Base-by-base conservation (phyloP, 1,140 invertebrate species). In the Trichogramma pretiosum region DNA sequence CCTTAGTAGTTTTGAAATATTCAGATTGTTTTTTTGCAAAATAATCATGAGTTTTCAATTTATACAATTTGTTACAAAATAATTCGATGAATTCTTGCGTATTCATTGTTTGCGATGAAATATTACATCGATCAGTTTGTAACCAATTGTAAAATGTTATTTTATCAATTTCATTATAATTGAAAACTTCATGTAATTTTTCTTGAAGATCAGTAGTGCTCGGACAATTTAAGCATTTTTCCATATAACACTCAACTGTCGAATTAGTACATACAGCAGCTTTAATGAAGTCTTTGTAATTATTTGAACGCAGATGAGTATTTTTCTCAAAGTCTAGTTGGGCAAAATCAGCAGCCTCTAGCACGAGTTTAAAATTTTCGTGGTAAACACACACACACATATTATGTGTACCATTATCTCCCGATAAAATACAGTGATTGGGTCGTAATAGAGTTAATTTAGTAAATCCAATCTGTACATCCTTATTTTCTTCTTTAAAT, bases 11-110 rank as follows among this genome's bases (percentile, higher is more conserved):
- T 52, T 51, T 53, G 9, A 56, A 23, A 28, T 30, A 52, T 33
- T 11, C 39, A 22, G 42, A 21, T 46, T 57, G 57, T 35, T 55
- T 19, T 47, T 57, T 59, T 1, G 55, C 47, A 42, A 59, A 54
- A 35, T 50, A 60, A 19, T 30, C 3, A 44, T 58, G 56, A 11
- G 45, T 35, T 39, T 24, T 19, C 28, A 56, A 41, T 13, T 22
- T 37, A 22, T 10, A 33, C 13, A 54, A 26, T 39, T 46, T 30
- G 9, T 39, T 38, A 30, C 32, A 23, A 19, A 54, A 48, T 17
- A 48, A 23, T 11, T 54, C 41, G 16, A 54, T 14, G 34, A 48
- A 56, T 37, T 56, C 46, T 24, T 5, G 2, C 7, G 43, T 13
- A 19, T 9, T 17, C 9, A 22, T 23, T 2, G 37, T 32, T 2